phyloP scores from a whole-genome alignment of 2,888 invertebrate genomes.

The Zygogramma bicolorata region DNA sequence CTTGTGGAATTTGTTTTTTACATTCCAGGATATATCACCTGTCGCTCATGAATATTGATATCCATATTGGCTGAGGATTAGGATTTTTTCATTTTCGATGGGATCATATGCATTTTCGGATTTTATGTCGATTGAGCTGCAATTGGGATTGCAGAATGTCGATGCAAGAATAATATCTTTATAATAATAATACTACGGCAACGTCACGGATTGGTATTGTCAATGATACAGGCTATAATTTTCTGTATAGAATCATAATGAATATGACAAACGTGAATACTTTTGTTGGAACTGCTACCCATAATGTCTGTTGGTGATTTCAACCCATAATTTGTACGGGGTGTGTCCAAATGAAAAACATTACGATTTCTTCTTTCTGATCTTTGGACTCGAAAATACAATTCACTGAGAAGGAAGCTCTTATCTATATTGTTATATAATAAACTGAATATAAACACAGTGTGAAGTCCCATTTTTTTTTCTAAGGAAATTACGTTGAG shows the following conservation, averaged over 20 bases:
- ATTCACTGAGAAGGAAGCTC: no score
- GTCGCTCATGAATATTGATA: neutral
- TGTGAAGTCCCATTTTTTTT: no score
- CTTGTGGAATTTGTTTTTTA: neutral
- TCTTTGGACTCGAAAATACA: no score
- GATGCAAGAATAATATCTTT: no score
- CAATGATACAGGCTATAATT: neutral
- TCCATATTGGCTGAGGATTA: neutral
- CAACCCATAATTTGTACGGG: neutral
- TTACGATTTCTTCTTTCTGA: neutral
- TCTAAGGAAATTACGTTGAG: no score
- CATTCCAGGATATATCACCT: neutral
- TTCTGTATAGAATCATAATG: neutral
- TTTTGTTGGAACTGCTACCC: neutral
- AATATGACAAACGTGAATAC: neutral
- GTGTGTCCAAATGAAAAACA: no score
- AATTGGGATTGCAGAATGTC: no score
- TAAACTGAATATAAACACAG: no score
- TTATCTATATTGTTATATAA: no score
- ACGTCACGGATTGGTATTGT: no score
- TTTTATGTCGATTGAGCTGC: no score
- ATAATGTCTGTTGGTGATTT: neutral
- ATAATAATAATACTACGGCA: no score
- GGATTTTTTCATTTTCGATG: neutral
- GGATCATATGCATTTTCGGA: neutral